Conservation (phyloP, 2,888 invertebrate species). For the Lithophane semibrunnea region DNA sequence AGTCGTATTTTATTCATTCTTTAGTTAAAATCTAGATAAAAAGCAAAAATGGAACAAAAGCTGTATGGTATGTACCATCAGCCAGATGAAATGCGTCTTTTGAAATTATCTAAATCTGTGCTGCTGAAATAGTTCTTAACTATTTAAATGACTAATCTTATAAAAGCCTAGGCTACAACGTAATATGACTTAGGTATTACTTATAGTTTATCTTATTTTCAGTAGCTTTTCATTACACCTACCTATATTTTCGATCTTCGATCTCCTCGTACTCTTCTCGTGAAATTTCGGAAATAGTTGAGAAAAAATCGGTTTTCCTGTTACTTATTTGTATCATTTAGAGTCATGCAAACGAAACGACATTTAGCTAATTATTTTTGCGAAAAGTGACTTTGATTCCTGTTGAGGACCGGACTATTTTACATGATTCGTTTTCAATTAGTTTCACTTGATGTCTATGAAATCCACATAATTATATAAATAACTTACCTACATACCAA, state of each 20-base stretch:
- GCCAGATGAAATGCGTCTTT: background rate
- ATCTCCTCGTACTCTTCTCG: background rate
- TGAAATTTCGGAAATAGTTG: background rate
- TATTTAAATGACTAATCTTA: background rate
- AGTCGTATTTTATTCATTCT: too few species aligned
- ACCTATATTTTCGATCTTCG: background rate
- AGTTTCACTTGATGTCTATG: background rate
- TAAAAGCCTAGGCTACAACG: background rate
- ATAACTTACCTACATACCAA: background rate
- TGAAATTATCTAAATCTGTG: background rate
- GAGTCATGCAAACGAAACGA: background rate
- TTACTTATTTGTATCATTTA: background rate
- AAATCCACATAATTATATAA: background rate
- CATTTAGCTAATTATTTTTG: background rate
- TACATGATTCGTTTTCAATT: background rate
- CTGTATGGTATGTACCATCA: background rate
- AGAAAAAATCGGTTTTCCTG: background rate
- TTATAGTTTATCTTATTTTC: background rate
- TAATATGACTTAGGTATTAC: background rate
- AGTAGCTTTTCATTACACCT: conserved; percentile 1
- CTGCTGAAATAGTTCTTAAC: background rate
- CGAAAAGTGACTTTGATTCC: background rate
- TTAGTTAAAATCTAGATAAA: background rate
- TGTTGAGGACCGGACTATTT: background rate
- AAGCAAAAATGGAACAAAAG: background rate